Evolutionary conservation across 2,113 vertebrate species (phyloP).

Genomic region (Eubucco bourcierii): DNA sequence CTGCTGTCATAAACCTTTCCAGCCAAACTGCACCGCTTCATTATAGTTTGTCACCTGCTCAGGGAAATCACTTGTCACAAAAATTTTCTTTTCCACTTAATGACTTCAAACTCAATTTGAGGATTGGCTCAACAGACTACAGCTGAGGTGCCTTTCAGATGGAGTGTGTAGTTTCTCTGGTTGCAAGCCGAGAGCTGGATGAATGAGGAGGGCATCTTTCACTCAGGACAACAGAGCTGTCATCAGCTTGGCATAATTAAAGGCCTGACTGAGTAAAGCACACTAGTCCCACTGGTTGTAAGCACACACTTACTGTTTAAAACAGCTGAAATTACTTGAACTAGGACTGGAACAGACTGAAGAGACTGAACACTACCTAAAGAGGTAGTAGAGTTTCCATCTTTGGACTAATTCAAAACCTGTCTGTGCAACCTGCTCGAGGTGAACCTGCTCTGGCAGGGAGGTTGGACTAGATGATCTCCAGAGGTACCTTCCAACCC

Average conservation of each 20-base stretch:
- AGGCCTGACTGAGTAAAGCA: conserved; percentile 3
- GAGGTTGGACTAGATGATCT: too few species aligned
- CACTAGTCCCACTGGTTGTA: neutral
- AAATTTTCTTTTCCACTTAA: conserved; percentile 72
- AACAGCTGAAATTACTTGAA: neutral
- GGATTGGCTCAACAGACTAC: conserved; percentile 5
- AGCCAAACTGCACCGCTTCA: conserved; percentile 30
- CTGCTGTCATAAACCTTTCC: conserved; percentile 57
- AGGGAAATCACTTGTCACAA: conserved; percentile 71
- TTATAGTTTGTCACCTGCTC: conserved; percentile 68
- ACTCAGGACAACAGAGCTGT: neutral
- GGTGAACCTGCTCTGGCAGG: too few species aligned
- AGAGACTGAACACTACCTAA: too few species aligned
- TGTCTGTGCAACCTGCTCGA: too few species aligned
- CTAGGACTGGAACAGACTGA: neutral
- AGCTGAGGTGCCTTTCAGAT: conserved; percentile 26
- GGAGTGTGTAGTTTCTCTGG: neutral
- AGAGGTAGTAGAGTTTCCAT: too few species aligned
- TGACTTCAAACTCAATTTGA: conserved; percentile 67
- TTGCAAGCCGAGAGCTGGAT: neutral
- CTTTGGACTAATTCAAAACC: too few species aligned
- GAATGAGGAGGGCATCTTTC: neutral
- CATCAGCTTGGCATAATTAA: neutral
- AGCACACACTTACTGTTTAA: neutral
- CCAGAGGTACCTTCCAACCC: too few species aligned